Conservation (phyloP, 2,113 vertebrate species). For the Carettochelys insculpta region DNA sequence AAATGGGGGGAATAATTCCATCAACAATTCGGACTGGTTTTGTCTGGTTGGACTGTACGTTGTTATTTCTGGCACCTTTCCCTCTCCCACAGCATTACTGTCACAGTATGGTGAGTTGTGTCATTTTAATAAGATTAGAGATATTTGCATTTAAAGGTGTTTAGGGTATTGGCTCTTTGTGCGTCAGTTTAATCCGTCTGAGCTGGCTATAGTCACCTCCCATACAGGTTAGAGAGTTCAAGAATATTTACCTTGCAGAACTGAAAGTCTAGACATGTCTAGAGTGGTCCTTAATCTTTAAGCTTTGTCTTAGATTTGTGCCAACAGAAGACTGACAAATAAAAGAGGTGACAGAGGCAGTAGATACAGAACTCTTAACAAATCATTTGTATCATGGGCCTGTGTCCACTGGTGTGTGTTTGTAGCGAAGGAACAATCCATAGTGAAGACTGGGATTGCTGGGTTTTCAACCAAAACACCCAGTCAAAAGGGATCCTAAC, state of each 20-base stretch:
- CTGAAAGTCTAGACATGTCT: slow-evolving; percentile 82
- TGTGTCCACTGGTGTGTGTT: slow-evolving; percentile 25
- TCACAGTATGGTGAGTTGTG: slow-evolving; percentile 50
- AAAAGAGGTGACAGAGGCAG: slow-evolving; percentile 40
- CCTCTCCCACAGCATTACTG: slow-evolving; percentile 42
- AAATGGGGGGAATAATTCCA: slow-evolving; percentile 39
- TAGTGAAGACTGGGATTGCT: neutral
- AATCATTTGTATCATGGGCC: slow-evolving; percentile 66
- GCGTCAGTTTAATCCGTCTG: slow-evolving; percentile 78
- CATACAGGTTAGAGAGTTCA: slow-evolving; percentile 79
- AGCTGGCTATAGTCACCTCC: slow-evolving; percentile 78
- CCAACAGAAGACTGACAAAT: slow-evolving; percentile 57
- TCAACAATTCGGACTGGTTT: slow-evolving; percentile 30
- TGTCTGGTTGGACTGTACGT: slow-evolving; percentile 6
- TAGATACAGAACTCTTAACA: slow-evolving; percentile 38
- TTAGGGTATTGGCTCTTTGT: slow-evolving; percentile 74
- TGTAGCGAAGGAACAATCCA: slow-evolving; percentile 6
- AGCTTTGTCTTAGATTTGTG: slow-evolving; percentile 76
- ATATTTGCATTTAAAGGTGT: slow-evolving; percentile 76
- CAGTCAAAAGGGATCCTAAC: too few relatives aligned
- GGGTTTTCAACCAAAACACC: too few relatives aligned
- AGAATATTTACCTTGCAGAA: slow-evolving; percentile 71
- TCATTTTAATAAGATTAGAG: slow-evolving; percentile 75
- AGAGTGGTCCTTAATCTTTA: slow-evolving; percentile 74
- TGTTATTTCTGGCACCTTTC: too few relatives aligned